Conservation (phyloP, 2,113 vertebrate species). For the Leucoraja erinaceus region DNA sequence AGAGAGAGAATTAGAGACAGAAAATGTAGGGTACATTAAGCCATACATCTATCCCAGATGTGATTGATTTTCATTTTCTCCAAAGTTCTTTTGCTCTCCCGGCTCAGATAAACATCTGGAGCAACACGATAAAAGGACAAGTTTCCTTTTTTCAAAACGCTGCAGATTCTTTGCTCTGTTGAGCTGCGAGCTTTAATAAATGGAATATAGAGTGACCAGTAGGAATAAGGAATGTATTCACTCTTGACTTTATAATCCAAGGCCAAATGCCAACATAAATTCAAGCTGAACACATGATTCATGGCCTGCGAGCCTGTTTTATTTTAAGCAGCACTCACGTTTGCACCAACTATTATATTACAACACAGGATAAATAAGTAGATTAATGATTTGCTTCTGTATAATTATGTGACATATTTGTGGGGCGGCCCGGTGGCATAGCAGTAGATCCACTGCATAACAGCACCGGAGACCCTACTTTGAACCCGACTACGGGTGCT, state of each 20-base stretch:
- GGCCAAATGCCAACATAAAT: neutral
- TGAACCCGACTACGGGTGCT: too few relatives aligned
- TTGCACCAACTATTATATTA: neutral
- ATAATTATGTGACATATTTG: neutral
- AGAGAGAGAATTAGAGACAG: neutral
- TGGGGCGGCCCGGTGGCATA: too few relatives aligned
- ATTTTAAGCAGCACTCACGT: neutral
- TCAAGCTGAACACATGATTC: neutral
- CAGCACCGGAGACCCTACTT: too few relatives aligned
- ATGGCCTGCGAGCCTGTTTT: neutral
- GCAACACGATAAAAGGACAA: neutral
- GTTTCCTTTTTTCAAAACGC: neutral
- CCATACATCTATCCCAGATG: neutral
- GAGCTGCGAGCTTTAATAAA: neutral
- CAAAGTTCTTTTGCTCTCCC: neutral
- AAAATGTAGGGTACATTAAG: slow-evolving; percentile 11
- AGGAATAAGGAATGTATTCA: slow-evolving; percentile 1
- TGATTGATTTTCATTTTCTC: slow-evolving; percentile 19
- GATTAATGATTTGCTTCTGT: neutral
- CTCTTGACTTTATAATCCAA: neutral
- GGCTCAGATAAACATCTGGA: slow-evolving; percentile 17
- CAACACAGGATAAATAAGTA: too few relatives aligned
- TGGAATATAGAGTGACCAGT: neutral
- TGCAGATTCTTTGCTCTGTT: neutral
- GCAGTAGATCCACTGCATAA: too few relatives aligned